phyloP scores from a whole-genome alignment of 1,140 invertebrate species.

The Sycobia sp. region DNA sequence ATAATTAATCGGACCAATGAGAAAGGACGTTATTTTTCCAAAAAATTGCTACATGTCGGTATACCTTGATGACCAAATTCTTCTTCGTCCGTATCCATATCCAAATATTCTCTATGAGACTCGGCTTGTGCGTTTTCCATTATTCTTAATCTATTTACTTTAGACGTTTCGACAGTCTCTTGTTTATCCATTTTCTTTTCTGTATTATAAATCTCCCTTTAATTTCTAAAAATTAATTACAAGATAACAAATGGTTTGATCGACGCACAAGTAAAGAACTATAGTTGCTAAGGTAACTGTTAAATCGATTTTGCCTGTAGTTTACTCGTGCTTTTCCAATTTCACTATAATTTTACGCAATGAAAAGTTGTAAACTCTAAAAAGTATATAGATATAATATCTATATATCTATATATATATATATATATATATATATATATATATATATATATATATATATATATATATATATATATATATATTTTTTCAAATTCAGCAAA shows the following conservation, averaged over 20 bases:
- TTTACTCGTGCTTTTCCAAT: too few species aligned
- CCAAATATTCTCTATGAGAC: conserved; percentile 53
- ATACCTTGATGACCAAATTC: conserved; percentile 54
- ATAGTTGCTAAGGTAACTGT: conserved; percentile 2
- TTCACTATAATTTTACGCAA: too few species aligned
- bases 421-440: too few species aligned
- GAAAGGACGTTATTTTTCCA: too few species aligned
- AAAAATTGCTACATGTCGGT: too few species aligned
- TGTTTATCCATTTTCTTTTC: conserved; percentile 5
- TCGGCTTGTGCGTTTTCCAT: conserved; percentile 44
- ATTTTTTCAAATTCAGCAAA: too few species aligned
- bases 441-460: too few species aligned
- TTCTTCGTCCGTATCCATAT: conserved; percentile 59
- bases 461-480: too few species aligned
- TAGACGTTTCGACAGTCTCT: conserved; percentile 3
- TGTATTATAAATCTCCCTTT: not conserved
- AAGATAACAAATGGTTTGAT: not conserved
- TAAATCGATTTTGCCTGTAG: conserved; percentile 13
- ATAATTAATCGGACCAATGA: too few species aligned
- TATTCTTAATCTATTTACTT: conserved; percentile 36
- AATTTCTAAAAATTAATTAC: not conserved
- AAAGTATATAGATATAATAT: too few species aligned
- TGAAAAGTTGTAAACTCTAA: too few species aligned
- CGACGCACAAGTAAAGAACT: not conserved
- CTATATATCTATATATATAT: too few species aligned